Percentiles rank a stretch among this genome's conserved stretches.
phyloP scores from a whole-genome alignment of 2,888 invertebrate species.

The Julus scanicus region DNA sequence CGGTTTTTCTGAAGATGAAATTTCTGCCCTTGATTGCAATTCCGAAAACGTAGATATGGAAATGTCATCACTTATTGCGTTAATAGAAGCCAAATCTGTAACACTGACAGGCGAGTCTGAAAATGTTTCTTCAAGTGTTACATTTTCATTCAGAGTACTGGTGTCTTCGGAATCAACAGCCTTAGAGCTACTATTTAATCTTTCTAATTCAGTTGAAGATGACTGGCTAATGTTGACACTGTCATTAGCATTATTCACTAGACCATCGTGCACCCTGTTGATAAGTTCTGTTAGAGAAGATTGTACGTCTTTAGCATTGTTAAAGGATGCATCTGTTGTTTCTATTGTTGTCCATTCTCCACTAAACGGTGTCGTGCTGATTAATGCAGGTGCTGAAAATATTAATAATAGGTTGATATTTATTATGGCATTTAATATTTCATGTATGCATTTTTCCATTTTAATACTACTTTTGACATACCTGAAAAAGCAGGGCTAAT shows the following conservation, averaged over 20 bases:
- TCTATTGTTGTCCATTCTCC: neutral
- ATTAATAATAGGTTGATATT: neutral
- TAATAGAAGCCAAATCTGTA: neutral
- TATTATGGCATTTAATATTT: neutral
- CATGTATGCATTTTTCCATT: neutral
- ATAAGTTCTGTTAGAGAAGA: neutral
- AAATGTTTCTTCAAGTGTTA: neutral
- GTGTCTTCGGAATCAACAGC: neutral
- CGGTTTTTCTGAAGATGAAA: neutral
- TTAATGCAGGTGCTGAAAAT: slow-evolving; percentile 30
- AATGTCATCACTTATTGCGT: neutral
- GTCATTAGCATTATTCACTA: neutral
- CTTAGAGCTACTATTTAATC: neutral
- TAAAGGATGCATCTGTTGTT: neutral
- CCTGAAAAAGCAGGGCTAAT: neutral
- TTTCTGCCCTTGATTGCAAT: neutral
- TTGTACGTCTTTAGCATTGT: neutral
- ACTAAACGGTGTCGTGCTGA: neutral
- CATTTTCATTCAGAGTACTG: neutral
- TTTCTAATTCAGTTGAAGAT: neutral
- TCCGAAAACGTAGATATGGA: neutral
- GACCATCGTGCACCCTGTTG: neutral
- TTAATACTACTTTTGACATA: neutral
- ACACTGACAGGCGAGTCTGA: neutral
- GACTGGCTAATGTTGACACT: neutral